Percentiles rank a stretch among this genome's conserved stretches.
Evolutionary conservation across 2,797 vertebrate genomes (phyloP).

Genomic region (Scyliorhinus canicula): DNA sequence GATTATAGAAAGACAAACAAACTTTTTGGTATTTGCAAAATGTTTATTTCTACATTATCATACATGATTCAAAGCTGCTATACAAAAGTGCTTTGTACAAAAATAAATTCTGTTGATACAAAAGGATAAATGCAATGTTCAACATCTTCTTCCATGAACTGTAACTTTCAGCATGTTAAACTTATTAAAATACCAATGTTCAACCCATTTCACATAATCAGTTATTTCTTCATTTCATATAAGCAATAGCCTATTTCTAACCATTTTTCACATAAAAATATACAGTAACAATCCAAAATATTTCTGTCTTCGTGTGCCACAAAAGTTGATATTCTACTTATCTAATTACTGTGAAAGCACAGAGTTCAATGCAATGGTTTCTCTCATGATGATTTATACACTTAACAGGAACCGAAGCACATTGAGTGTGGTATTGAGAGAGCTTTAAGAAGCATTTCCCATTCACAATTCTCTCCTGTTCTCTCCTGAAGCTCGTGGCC

Average conservation of each 20-base stretch:
- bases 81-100: constrained; percentile 38
- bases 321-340: constrained; percentile 8
- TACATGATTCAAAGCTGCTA: constrained; percentile 24
- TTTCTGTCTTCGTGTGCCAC: constrained; percentile 1
- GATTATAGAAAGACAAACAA: neutral
- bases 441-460: neutral
- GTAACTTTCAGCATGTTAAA: neutral
- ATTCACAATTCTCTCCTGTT: neutral
- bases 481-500: neutral
- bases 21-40: constrained; percentile 20
- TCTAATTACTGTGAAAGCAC: constrained; percentile 14
- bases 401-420: neutral
- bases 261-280: constrained; percentile 5
- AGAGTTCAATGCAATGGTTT: neutral
- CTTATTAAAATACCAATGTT: constrained; percentile 19
- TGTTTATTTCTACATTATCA: constrained; percentile 34
- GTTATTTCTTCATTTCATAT: neutral
- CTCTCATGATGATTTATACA: neutral
- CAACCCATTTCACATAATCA: neutral
- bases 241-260: neutral
- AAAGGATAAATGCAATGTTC: constrained; percentile 36
- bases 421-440: neutral
- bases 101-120: constrained; percentile 38
- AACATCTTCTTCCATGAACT: neutral
- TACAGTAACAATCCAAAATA: constrained; percentile 30